These are phyloP conservation scores for Stenodema calcarata DNA, from an alignment of 2,888 invertebrate genomes.

Conservation along the genomic window DNA sequence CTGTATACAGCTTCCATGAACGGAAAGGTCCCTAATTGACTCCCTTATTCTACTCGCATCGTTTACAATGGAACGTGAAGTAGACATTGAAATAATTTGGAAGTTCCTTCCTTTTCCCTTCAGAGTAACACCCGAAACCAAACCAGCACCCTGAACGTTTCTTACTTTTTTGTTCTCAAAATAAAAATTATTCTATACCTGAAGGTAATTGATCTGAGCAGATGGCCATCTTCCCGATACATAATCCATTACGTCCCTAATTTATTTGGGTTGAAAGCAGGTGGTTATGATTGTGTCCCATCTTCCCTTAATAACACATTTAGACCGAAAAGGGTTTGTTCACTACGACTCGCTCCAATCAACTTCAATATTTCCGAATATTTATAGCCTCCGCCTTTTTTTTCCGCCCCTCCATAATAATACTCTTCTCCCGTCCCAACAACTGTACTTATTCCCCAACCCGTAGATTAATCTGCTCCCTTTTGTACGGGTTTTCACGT, in stretches of 20 bases:
- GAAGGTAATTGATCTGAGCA: constrained; percentile 6
- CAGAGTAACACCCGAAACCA: too few relatives aligned
- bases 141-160: neutral
- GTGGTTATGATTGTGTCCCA: constrained; percentile 43
- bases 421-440: neutral
- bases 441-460: constrained; percentile 6
- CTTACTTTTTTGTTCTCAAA: neutral
- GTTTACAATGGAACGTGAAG: too few relatives aligned
- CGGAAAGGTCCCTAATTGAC: too few relatives aligned
- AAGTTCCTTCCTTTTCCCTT: too few relatives aligned
- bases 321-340: constrained; percentile 18
- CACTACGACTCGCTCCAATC: neutral
- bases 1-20: too few relatives aligned
- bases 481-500: neutral
- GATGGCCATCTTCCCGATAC: constrained; percentile 35
- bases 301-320: constrained; percentile 29
- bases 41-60: too few relatives aligned
- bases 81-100: too few relatives aligned
- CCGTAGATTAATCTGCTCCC: neutral
- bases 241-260: constrained; percentile 43
- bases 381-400: constrained; percentile 4
- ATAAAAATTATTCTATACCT: neutral
- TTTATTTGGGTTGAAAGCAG: constrained; percentile 29
- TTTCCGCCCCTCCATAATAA: neutral
- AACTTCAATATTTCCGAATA: constrained; percentile 22